phyloP scores from a whole-genome alignment of 2,888 invertebrate genomes.

The Polydrusus cervinus region DNA sequence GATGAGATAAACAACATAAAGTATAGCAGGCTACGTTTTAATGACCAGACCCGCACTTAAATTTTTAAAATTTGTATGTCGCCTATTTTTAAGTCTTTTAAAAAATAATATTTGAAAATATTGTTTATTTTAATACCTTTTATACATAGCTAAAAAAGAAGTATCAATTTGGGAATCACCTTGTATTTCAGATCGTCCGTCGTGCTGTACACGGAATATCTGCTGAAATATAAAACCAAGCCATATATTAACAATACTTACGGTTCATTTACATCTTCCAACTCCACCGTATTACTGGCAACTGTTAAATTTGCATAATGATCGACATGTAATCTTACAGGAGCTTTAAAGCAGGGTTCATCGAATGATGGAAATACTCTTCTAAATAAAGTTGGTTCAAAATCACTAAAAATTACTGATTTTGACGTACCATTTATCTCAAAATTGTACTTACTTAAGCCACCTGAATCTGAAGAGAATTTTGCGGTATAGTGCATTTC shows the following conservation, averaged over 20 bases:
- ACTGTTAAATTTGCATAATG: constrained; percentile 17
- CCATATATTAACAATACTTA: neutral
- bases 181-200: too few species aligned
- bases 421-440: constrained; percentile 2
- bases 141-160: too few species aligned
- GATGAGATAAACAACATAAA: too few species aligned
- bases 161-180: too few species aligned
- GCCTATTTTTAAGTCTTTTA: too few species aligned
- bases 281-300: neutral
- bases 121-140: too few species aligned
- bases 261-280: neutral
- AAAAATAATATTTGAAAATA: too few species aligned
- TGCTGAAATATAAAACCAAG: too few species aligned
- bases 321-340: neutral
- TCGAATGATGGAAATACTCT: constrained; percentile 20
- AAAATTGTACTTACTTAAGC: constrained; percentile 4
- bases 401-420: constrained; percentile 9
- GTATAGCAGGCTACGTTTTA: too few species aligned
- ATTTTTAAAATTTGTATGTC: too few species aligned
- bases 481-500: constrained; percentile 21
- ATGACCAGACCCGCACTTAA: too few species aligned
- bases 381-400: constrained; percentile 21
- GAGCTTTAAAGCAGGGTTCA: constrained; percentile 17
- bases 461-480: neutral
- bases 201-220: too few species aligned